Percentiles rank a stretch among this genome's conserved stretches.
Evolutionary conservation across 2,888 invertebrate genomes (phyloP).

Genomic region (Trimorus sp.): DNA sequence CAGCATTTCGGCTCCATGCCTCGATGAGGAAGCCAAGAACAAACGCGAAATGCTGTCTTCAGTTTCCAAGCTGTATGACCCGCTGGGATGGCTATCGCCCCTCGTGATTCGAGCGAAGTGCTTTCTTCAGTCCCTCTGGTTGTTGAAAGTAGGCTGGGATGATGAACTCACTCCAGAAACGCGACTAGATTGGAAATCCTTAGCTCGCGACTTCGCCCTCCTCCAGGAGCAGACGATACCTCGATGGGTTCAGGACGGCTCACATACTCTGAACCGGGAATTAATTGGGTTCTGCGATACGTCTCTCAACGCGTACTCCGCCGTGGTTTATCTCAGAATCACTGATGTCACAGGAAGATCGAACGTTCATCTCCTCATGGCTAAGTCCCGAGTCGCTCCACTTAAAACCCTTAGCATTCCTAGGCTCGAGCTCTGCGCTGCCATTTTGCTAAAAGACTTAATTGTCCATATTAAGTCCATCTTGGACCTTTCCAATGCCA

Average conservation of each 20-base stretch:
- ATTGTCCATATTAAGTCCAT: not conserved
- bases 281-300: not conserved
- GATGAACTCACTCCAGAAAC: no score
- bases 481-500: not conserved
- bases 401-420: not conserved
- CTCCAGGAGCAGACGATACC: not conserved
- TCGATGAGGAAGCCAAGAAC: no score
- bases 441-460: not conserved
- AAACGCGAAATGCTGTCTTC: no score
- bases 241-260: not conserved
- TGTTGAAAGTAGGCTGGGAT: no score
- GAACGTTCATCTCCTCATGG: not conserved
- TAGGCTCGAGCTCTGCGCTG: not conserved
- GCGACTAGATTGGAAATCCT: no score
- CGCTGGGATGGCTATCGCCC: no score
- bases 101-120: no score
- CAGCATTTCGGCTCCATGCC: no score
- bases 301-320: not conserved
- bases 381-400: not conserved
- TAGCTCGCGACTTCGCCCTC: no score
- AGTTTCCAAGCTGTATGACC: no score
- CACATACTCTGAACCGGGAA: not conserved
- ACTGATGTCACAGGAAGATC: not conserved
- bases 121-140: no score
- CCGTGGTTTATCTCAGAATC: not conserved